Base-by-base conservation (phyloP, 2,797 vertebrate genomes). In the Lutjanus campechanus region DNA sequence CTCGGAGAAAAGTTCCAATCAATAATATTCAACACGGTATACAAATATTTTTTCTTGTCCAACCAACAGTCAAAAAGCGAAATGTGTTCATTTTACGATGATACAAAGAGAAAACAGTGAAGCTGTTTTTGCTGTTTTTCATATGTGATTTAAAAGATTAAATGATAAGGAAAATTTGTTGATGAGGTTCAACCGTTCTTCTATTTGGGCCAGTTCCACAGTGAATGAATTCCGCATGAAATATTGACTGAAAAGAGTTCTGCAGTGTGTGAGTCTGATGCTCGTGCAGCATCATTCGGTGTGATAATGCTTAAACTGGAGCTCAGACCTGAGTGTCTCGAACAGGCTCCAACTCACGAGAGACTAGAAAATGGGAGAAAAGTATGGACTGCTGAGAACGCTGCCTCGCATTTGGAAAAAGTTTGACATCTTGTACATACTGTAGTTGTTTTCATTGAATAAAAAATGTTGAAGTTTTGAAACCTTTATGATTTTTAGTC, bases 361-460 rank as follows among this genome's bases (percentile, higher is more conserved):
- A 53, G 46, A 43, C 11, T 9, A 8, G 60, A 22, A 49, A 2
- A 11, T 11, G 53, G 7, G 13, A 4, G 16, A 19, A 10, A 13
- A 17, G 1, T 17, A 41, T 16, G 12, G 29, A 41, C 19, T 64
- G 59, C 71, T 17, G 62, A 58, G 53, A 11, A 50, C 61, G 11
- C 46, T 4, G 11, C 44, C 16, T 2, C 20, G 55, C 16, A 6
- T 58, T 55, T 41, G 12, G 41, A 17, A 17, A 49, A 19, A 9
- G 11, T 72, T 15, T 44, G 43, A 51, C 5, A 11, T 60, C 12
- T 76, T 69, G 58, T 40, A 40, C 15, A 60, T 15, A 60, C 3
- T 36, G 73, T 29, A 49, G 40, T 6, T 54, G 43, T 77, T 77
- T 62, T 41, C 9, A 5, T 46, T 55, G 11, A 77, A 77, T 77